Evolutionary conservation across 2,113 vertebrate species (phyloP).

Genomic region (Etheostoma spectabile): DNA sequence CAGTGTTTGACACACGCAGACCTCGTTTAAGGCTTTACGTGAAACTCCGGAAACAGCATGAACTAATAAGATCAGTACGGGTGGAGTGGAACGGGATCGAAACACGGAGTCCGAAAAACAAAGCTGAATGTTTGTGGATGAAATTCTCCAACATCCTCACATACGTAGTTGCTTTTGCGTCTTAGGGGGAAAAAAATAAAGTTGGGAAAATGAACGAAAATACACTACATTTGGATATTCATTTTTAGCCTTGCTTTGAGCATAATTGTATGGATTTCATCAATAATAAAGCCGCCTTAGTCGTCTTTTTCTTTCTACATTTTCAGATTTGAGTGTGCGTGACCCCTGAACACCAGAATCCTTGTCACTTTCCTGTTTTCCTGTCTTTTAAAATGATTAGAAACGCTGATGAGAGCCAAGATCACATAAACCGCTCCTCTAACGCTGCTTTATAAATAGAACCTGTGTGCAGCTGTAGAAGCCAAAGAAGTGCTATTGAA

Average conservation of each 20-base stretch:
- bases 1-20: not conserved
- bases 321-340: not conserved
- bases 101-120: not conserved
- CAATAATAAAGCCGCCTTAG: slow-evolving; percentile 3
- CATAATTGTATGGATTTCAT: slow-evolving; percentile 30
- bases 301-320: not conserved
- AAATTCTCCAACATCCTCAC: not conserved
- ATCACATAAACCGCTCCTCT: slow-evolving; percentile 57
- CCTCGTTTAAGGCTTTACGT: slow-evolving; percentile 10
- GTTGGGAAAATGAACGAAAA: slow-evolving; percentile 19
- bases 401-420: slow-evolving; percentile 60
- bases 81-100: slow-evolving; percentile 17
- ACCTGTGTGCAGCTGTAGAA: slow-evolving; percentile 72
- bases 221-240: slow-evolving; percentile 22
- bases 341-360: slow-evolving; percentile 23
- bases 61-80: slow-evolving; percentile 2
- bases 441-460: slow-evolving; percentile 77
- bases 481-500: slow-evolving; percentile 80
- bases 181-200: not conserved
- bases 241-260: slow-evolving; percentile 39
- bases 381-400: slow-evolving; percentile 73
- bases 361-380: slow-evolving; percentile 49
- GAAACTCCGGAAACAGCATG: slow-evolving; percentile 5
- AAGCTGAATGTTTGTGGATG: not conserved
- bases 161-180: not conserved